phyloP scores from a whole-genome alignment of 1,140 invertebrate species.

The Hyposmocoma kahamanoa region DNA sequence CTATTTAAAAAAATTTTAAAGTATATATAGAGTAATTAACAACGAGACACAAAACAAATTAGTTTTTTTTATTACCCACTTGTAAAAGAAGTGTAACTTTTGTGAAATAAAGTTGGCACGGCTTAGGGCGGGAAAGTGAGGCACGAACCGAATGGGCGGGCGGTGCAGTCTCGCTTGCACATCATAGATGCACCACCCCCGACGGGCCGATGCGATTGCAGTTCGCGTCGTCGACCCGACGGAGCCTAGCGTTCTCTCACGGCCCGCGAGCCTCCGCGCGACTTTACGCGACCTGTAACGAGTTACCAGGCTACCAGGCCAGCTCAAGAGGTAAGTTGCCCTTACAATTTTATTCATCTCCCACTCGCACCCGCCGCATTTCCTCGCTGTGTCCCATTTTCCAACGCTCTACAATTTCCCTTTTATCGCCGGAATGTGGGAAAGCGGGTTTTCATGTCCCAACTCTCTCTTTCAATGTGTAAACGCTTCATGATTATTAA shows the following conservation, averaged over 20 bases:
- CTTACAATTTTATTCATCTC: slow-evolving; percentile 44
- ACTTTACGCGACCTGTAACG: slow-evolving; percentile 65
- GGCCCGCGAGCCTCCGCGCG: slow-evolving; percentile 24
- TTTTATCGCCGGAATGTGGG: slow-evolving; percentile 69
- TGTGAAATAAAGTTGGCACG: slow-evolving; percentile 35
- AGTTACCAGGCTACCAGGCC: slow-evolving; percentile 56
- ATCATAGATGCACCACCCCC: slow-evolving; percentile 60
- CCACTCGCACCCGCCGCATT: slow-evolving; percentile 34
- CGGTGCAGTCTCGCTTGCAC: slow-evolving; percentile 67
- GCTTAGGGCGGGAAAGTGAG: slow-evolving; percentile 68
- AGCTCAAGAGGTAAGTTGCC: slow-evolving; percentile 49
- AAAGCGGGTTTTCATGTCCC: slow-evolving; percentile 65
- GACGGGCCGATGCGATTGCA: slow-evolving; percentile 52
- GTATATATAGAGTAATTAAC: too few species aligned
- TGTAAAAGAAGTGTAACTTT: too few species aligned
- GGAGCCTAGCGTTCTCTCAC: slow-evolving; percentile 41
- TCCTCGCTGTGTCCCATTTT: slow-evolving; percentile 38
- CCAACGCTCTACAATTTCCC: slow-evolving; percentile 46
- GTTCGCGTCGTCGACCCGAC: slow-evolving; percentile 49
- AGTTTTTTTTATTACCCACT: too few species aligned
- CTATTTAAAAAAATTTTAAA: too few species aligned
- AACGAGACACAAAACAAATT: too few species aligned
- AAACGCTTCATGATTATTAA: slow-evolving; percentile 44
- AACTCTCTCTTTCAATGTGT: slow-evolving; percentile 70
- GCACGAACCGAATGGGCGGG: slow-evolving; percentile 66